A percentile compares a stretch with the other conserved stretches of the same genome.
These are phyloP conservation scores for Aphelocoma californica DNA, from an alignment of 2,797 vertebrate species.

Conservation along the genomic window DNA sequence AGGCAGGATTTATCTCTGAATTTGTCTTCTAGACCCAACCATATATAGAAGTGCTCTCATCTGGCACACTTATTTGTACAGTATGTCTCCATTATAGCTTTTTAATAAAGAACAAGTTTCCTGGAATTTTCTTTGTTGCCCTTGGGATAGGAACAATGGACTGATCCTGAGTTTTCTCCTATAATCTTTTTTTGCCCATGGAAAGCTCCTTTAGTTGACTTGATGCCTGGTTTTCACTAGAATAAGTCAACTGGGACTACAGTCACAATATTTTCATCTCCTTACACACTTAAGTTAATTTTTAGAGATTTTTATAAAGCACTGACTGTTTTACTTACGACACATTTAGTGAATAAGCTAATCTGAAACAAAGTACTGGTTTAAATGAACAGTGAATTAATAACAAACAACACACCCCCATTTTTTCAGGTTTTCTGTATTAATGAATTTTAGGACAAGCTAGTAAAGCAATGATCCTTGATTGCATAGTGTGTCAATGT, in stretches of 20 bases:
- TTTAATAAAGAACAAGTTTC: constrained; percentile 48
- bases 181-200: background rate
- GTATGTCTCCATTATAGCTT: background rate
- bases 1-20: background rate
- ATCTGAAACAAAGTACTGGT: background rate
- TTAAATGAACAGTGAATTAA: background rate
- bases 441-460: background rate
- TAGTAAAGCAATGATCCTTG: background rate
- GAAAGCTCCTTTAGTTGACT: background rate
- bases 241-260: background rate
- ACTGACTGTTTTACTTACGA: background rate
- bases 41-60: constrained; percentile 23
- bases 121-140: constrained; percentile 15
- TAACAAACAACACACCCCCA: background rate
- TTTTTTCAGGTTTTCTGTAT: background rate
- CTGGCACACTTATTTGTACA: constrained; percentile 25
- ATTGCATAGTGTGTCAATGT: background rate
- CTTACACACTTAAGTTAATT: background rate
- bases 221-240: background rate
- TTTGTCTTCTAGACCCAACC: background rate
- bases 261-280: background rate
- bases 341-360: background rate
- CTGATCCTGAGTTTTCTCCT: background rate
- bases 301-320: background rate
- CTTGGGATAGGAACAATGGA: background rate